phyloP scores from a whole-genome alignment of 2,888 invertebrate genomes.

The Minunthozetes semirufus region DNA sequence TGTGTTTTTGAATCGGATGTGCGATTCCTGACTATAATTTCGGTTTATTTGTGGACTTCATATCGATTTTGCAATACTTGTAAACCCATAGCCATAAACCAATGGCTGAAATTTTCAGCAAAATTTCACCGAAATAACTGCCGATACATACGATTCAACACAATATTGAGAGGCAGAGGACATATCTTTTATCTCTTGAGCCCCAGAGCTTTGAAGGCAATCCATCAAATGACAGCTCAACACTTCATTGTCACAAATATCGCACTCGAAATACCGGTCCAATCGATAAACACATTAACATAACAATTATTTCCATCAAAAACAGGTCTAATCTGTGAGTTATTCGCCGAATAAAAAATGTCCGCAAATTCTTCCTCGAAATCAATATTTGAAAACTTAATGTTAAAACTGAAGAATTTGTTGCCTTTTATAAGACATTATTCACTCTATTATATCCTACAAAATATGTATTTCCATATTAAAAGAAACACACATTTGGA shows the following conservation, averaged over 20 bases:
- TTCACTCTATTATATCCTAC: background rate
- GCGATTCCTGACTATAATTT: too few relatives aligned
- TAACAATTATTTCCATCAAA: conserved; percentile 6
- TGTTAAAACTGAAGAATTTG: background rate
- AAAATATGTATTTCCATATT: background rate
- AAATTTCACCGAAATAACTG: background rate
- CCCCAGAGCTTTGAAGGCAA: conserved; percentile 20
- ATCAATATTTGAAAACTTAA: background rate
- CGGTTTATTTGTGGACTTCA: too few relatives aligned
- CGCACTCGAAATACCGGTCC: background rate
- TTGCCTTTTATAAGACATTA: background rate
- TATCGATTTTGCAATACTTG: too few relatives aligned
- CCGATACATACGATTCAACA: background rate
- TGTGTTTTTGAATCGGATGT: too few relatives aligned
- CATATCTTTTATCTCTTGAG: conserved; percentile 24
- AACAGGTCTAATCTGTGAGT: too few relatives aligned
- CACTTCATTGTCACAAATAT: background rate
- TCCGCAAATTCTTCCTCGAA: background rate
- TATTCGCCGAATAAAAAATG: background rate
- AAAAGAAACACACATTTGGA: background rate
- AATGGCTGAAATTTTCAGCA: background rate
- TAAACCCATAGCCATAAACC: too few relatives aligned
- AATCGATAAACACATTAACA: conserved; percentile 15
- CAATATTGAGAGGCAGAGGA: conserved; percentile 9
- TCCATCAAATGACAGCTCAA: conserved; percentile 23